Evolutionary conservation across 2,113 vertebrate genomes (phyloP).

Genomic region (Porphyrio hochstetteri): DNA sequence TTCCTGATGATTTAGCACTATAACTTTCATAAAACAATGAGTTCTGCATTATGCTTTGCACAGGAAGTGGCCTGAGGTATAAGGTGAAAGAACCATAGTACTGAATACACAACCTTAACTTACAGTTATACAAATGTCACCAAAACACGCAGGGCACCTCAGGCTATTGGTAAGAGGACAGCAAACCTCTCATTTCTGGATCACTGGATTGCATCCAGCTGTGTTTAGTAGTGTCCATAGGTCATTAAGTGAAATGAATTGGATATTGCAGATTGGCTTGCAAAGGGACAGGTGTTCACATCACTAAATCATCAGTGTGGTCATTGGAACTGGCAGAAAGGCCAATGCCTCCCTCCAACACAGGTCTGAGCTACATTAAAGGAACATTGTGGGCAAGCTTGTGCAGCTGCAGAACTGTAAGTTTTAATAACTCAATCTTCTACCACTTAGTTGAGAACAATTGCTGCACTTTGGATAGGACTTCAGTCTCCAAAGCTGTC

Average conservation of each 20-base stretch:
- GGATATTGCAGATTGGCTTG: not conserved
- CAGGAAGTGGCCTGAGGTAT: not conserved
- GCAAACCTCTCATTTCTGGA: not conserved
- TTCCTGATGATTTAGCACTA: not conserved
- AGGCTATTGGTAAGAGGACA: not conserved
- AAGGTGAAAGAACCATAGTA: not conserved
- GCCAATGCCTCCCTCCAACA: not conserved
- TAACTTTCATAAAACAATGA: not conserved
- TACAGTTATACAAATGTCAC: not conserved
- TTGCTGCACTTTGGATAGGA: not conserved
- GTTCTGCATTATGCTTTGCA: not conserved
- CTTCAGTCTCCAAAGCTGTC: not conserved
- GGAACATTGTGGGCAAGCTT: not conserved
- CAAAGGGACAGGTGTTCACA: not conserved
- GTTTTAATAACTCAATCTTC: not conserved
- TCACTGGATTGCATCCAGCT: not conserved
- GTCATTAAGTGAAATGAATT: not conserved
- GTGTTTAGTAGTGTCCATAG: not conserved
- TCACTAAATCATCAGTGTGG: not conserved
- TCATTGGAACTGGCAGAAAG: not conserved
- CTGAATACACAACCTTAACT: not conserved
- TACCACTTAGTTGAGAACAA: not conserved
- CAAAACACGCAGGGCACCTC: not conserved
- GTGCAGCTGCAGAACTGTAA: not conserved
- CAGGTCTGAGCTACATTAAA: not conserved